Conservation (phyloP, 2,888 invertebrate species). For the Clivina fossor region DNA sequence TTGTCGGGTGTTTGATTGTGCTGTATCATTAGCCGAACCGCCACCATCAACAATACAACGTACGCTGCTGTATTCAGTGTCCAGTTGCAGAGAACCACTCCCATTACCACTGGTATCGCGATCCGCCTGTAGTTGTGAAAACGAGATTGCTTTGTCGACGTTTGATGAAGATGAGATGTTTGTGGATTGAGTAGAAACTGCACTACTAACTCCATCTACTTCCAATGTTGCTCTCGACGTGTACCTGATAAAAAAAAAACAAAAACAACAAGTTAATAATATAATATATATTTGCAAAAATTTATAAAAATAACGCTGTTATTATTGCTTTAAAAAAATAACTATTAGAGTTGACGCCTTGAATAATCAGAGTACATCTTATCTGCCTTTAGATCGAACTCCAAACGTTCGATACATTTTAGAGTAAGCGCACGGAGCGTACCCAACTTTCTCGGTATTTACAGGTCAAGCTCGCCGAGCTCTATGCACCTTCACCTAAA, state of each 20-base stretch:
- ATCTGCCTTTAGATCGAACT: too few relatives aligned
- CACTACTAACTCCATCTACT: constrained; percentile 56
- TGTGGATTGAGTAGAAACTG: constrained; percentile 57
- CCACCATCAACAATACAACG: constrained; percentile 47
- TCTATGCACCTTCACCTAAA: too few relatives aligned
- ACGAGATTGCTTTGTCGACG: constrained; percentile 14
- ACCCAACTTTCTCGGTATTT: too few relatives aligned
- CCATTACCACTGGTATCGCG: constrained; percentile 31
- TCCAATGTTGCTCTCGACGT: constrained; percentile 59
- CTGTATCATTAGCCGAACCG: constrained; percentile 32
- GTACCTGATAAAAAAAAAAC: constrained; percentile 52
- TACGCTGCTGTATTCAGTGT: constrained; percentile 51
- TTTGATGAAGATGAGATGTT: constrained; percentile 43
- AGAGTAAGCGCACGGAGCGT: too few relatives aligned
- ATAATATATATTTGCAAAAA: neutral
- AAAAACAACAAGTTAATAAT: neutral
- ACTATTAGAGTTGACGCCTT: neutral
- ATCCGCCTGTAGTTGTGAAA: constrained; percentile 12
- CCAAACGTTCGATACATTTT: too few relatives aligned
- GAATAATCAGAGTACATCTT: too few relatives aligned
- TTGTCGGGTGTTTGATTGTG: constrained; percentile 47
- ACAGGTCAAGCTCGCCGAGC: too few relatives aligned
- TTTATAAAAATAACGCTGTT: too few relatives aligned
- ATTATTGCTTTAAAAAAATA: neutral
- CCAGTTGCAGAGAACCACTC: constrained; percentile 50